Conservation (phyloP, 2,113 vertebrate genomes). For the Euleptes europaea region DNA sequence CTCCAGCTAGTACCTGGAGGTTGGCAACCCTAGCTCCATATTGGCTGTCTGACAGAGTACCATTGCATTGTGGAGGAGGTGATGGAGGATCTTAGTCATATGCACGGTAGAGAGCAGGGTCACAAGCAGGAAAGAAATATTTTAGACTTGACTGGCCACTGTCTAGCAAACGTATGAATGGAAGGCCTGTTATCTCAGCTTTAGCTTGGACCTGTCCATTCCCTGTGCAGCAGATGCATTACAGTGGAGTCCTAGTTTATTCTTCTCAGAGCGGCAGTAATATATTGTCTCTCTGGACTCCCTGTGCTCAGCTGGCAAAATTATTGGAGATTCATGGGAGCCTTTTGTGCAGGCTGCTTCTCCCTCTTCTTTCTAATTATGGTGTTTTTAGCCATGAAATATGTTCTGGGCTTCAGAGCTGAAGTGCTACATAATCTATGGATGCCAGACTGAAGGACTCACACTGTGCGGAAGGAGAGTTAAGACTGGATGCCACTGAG, state of each 20-base stretch:
- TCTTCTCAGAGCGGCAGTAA: neutral
- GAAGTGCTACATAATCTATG: neutral
- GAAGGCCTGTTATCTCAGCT: neutral
- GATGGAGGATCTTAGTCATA: too few relatives aligned
- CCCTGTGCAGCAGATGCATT: neutral
- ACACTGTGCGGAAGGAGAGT: fast-evolving
- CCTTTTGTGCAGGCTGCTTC: constrained; percentile 49
- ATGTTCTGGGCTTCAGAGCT: constrained; percentile 35
- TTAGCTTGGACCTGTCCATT: neutral
- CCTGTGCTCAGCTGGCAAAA: constrained; percentile 19
- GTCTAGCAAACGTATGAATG: neutral
- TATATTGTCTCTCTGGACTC: neutral
- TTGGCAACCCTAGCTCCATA: too few relatives aligned
- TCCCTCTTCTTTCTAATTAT: constrained; percentile 32
- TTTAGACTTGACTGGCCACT: neutral
- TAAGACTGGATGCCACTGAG: fast-evolving
- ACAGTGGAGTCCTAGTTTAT: neutral
- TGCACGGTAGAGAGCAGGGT: too few relatives aligned
- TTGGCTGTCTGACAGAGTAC: too few relatives aligned
- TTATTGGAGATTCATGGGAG: constrained; percentile 44
- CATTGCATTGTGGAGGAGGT: too few relatives aligned
- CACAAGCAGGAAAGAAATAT: too few relatives aligned
- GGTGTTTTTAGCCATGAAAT: constrained; percentile 34
- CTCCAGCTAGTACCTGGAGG: too few relatives aligned
- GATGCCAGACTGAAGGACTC: fast-evolving